phyloP scores from a whole-genome alignment of 2,113 vertebrate genomes.

The Pygoscelis adeliae region DNA sequence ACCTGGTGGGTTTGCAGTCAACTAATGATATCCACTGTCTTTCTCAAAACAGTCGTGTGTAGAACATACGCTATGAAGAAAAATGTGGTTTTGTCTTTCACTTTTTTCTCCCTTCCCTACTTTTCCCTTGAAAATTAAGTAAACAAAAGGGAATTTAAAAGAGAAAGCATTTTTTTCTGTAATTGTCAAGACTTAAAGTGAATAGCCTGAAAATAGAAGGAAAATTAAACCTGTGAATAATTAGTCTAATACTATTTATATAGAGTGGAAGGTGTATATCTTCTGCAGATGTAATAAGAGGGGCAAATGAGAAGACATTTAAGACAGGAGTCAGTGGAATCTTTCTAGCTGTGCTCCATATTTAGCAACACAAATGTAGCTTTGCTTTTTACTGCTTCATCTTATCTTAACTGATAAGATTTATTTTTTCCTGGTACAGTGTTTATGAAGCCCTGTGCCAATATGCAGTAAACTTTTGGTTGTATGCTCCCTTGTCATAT shows the following conservation, averaged over 20 bases:
- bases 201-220: background rate
- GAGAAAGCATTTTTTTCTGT: background rate
- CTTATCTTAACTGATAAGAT: background rate
- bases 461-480: background rate
- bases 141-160: background rate
- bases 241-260: background rate
- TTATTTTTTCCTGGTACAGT: background rate
- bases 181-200: background rate
- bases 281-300: background rate
- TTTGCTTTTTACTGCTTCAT: background rate
- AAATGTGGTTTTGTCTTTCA: background rate
- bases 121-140: background rate
- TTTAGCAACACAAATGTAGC: background rate
- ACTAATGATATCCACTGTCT: background rate
- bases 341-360: background rate
- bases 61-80: background rate
- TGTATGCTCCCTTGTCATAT: background rate
- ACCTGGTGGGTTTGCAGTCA: background rate
- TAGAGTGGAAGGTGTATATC: background rate
- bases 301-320: background rate
- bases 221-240: background rate
- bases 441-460: background rate
- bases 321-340: background rate
- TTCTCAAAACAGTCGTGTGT: background rate
- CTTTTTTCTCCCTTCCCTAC: fast-evolving